Percentiles rank a stretch among this genome's conserved stretches.
These are phyloP conservation scores for Hippocampus comes DNA, from an alignment of 2,113 vertebrate species.

Conservation along the genomic window DNA sequence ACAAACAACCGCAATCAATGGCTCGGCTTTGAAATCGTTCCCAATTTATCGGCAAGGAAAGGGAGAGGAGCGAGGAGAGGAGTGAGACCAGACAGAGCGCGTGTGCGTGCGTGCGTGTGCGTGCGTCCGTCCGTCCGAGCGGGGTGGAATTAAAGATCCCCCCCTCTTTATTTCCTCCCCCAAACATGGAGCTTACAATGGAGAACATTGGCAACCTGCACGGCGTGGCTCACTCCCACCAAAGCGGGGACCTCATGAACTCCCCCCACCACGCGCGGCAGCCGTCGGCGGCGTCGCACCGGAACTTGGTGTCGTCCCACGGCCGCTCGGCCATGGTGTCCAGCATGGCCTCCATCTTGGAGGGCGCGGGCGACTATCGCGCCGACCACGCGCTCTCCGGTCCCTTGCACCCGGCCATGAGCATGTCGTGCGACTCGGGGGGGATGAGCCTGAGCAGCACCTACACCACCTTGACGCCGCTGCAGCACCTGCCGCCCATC, in stretches of 20 bases:
- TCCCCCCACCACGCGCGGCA: slow-evolving; percentile 83
- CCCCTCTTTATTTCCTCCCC: slow-evolving; percentile 51
- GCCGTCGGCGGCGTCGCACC: slow-evolving; percentile 79
- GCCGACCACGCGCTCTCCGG: slow-evolving; percentile 83
- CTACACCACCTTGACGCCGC: slow-evolving; percentile 92
- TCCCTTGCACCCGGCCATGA: slow-evolving; percentile 91
- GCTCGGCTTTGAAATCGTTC: slow-evolving; percentile 79
- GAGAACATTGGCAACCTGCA: slow-evolving; percentile 92
- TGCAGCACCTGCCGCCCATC: slow-evolving; percentile 94
- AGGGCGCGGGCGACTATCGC: slow-evolving; percentile 88
- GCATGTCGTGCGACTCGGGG: slow-evolving; percentile 93
- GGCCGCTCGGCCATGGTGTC: slow-evolving; percentile 86
- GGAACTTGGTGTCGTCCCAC: slow-evolving; percentile 87
- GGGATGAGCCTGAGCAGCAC: slow-evolving; percentile 91
- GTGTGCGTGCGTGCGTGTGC: slow-evolving; percentile 4
- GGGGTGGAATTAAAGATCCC: slow-evolving; percentile 69
- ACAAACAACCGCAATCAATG: slow-evolving; percentile 76
- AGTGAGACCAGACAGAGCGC: slow-evolving; percentile 42
- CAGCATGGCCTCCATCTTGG: slow-evolving; percentile 88
- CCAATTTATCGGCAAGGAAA: slow-evolving; percentile 77
- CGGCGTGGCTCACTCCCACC: slow-evolving; percentile 86
- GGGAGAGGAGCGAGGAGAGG: slow-evolving; percentile 65
- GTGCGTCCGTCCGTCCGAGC: slow-evolving; percentile 33
- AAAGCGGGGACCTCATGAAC: slow-evolving; percentile 89
- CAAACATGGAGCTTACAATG: slow-evolving; percentile 93